Base-by-base conservation (phyloP, 2,113 vertebrate species). In the Gallinago jamesoni region DNA sequence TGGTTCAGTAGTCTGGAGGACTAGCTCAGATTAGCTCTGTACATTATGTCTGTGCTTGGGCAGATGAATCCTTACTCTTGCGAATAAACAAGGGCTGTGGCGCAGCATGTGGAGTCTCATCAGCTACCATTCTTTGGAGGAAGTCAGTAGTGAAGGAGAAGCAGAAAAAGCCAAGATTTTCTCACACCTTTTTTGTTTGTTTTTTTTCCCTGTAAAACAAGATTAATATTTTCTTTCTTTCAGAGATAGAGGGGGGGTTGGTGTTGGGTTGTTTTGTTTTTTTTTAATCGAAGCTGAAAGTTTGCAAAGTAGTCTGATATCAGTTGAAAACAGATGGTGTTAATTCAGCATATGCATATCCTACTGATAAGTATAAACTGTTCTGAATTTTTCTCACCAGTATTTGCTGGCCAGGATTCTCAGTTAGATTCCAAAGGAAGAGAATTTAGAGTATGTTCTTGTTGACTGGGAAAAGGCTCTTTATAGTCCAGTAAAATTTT, bases 301-400 rank as follows among this genome's bases (percentile, higher is more conserved):
- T 85, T 93, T 94, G 17, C 33, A 62, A 90, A 83, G 78, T 77
- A 76, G 30, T 62, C 78, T 79, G 22, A 27, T 94, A 96, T 69
- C 74, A 63, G 53, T 82, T 79, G 57, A 79, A 96, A 93, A 87
- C 93, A 93, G 93, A 95, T 96, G 94, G 78, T 93, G 50, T 63
- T 87, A 95, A 79, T 94, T 95, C 94, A 96, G 76, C 89, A 92
- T 96, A 95, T 94, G 89, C 64, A 84, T 95, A 89, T 74, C 56
- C 75, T 77, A 80, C 76, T 84, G 83, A 86, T 84, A 93, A 92
- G 90, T 92, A 77, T 97, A 96, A 97, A 96, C 94, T 96, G 79
- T 92, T 97, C 93, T 84, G 89, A 90, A 84, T 93, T 93, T 94
- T 93, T 90, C 55, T 93, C 72, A 84, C 4, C 2, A 70, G 33